phyloP scores from a whole-genome alignment of 2,888 invertebrate species.

The Micropterix aruncella region DNA sequence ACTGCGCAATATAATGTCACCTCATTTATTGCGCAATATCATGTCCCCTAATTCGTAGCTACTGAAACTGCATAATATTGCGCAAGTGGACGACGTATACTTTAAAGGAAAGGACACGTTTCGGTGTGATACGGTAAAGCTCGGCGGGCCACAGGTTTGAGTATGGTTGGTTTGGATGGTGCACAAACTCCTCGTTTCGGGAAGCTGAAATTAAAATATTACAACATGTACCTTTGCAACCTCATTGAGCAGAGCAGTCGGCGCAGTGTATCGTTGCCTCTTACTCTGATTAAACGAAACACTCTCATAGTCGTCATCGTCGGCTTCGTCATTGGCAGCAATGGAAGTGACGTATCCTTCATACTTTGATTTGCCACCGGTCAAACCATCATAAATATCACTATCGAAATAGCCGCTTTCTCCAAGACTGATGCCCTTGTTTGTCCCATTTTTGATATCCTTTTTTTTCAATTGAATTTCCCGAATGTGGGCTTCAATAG shows the following conservation, averaged over 20 bases:
- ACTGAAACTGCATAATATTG: too few species aligned
- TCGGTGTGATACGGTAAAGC: too few species aligned
- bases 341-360: constrained; percentile 95
- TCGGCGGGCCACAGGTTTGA: too few species aligned
- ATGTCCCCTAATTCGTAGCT: too few species aligned
- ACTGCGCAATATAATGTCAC: too few species aligned
- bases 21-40: too few species aligned
- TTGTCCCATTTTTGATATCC: constrained; percentile 50
- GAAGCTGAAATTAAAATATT: too few species aligned
- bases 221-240: constrained; percentile 57
- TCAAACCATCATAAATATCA: constrained; percentile 77
- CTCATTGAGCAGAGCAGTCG: constrained; percentile 80
- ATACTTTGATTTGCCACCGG: constrained; percentile 59
- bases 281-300: constrained; percentile 55
- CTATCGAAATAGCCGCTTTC: constrained; percentile 81
- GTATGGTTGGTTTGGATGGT: too few species aligned
- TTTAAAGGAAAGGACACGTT: too few species aligned
- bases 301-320: constrained; percentile 83
- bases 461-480: constrained; percentile 83
- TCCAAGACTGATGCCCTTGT: constrained; percentile 74
- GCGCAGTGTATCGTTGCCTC: constrained; percentile 70
- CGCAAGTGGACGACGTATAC: too few species aligned
- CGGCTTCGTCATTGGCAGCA: constrained; percentile 90
- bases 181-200: too few species aligned
- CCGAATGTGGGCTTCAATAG: constrained; percentile 88